A percentile compares a stretch with the other conserved stretches of the same genome.
phyloP scores from a whole-genome alignment of 2,797 vertebrate species.

The Allenopithecus nigroviridis region DNA sequence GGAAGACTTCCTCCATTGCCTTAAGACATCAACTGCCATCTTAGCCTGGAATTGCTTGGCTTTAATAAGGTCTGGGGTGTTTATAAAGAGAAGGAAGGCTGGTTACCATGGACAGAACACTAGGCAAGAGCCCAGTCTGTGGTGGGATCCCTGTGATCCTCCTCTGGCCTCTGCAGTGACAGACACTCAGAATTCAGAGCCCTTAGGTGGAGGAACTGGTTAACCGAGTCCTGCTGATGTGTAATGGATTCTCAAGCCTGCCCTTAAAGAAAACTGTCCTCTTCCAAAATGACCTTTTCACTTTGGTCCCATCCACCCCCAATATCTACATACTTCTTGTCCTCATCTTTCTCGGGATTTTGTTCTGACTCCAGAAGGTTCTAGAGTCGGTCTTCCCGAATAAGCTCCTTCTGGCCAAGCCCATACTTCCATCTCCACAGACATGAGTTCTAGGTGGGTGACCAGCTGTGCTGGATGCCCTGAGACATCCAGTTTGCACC shows the following conservation, averaged over 20 bases:
- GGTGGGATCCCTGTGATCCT: not conserved
- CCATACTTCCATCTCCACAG: not conserved
- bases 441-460: not conserved
- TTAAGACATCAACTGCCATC: not conserved
- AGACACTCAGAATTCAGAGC: not conserved
- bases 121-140: not conserved
- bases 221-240: not conserved
- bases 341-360: not conserved
- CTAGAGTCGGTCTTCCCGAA: not conserved
- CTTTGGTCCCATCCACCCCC: not conserved
- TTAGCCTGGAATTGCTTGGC: not conserved
- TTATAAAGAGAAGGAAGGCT: slow-evolving; percentile 48
- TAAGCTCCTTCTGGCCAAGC: not conserved
- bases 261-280: not conserved
- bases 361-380: not conserved
- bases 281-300: not conserved
- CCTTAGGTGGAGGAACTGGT: not conserved
- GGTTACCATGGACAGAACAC: not conserved
- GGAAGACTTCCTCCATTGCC: not conserved
- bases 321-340: not conserved
- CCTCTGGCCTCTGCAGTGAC: not conserved
- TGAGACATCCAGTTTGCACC: not conserved
- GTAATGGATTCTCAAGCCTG: not conserved
- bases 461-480: not conserved
- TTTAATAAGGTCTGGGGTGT: not conserved